Evolutionary conservation across 2,113 vertebrate genomes (phyloP).

Genomic region (Cheirogaleus medius): DNA sequence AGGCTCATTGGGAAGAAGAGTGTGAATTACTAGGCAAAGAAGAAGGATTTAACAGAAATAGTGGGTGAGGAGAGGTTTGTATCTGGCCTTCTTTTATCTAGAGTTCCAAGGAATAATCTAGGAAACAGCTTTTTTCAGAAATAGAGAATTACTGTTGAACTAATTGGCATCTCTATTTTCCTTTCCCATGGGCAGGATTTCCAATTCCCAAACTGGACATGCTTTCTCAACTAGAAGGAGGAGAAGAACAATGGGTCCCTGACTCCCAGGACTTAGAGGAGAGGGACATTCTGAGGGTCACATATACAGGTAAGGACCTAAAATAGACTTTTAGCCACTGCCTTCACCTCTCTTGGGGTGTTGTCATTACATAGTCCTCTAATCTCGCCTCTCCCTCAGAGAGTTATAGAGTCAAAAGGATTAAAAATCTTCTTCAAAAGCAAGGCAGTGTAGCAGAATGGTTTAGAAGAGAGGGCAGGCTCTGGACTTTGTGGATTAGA

Average conservation of each 20-base stretch:
- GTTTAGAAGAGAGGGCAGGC: neutral
- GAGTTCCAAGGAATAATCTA: neutral
- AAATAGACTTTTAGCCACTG: neutral
- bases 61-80: neutral
- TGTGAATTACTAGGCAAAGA: conserved; percentile 12
- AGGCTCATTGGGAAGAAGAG: neutral
- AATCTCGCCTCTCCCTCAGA: neutral
- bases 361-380: neutral
- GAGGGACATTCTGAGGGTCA: conserved; percentile 72
- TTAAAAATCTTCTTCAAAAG: conserved; percentile 8
- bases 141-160: neutral
- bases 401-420: neutral
- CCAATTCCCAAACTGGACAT: conserved; percentile 79
- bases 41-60: neutral
- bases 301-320: conserved; percentile 70
- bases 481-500: neutral
- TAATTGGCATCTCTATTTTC: conserved; percentile 13
- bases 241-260: conserved; percentile 74
- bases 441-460: neutral
- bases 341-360: neutral
- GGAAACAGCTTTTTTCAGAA: neutral
- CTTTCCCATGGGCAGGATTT: conserved; percentile 66
- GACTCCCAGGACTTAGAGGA: conserved; percentile 73
- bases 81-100: neutral
- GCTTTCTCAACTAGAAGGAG: conserved; percentile 70